Conservation (phyloP, 1,140 invertebrate genomes). For the Aethina tumida region DNA sequence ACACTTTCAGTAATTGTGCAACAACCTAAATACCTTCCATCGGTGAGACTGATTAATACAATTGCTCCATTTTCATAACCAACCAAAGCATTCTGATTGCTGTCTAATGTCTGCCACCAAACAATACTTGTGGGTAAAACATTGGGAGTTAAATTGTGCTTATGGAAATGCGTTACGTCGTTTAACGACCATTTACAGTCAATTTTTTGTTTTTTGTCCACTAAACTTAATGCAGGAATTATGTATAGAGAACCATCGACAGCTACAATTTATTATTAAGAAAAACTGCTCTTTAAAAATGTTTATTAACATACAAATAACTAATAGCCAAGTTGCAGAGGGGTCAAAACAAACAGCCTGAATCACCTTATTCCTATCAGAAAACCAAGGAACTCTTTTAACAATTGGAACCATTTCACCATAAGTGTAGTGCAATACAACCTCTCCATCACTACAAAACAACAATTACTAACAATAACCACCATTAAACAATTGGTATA, state of each 20-base stretch:
- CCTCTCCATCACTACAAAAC: constrained; percentile 29
- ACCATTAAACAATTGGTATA: constrained; percentile 13
- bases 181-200: constrained; percentile 49
- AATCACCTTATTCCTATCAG: constrained; percentile 46
- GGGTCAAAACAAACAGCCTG: constrained; percentile 59
- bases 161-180: constrained; percentile 43
- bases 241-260: constrained; percentile 50
- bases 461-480: constrained; percentile 4
- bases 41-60: constrained; percentile 57
- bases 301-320: constrained; percentile 43
- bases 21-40: constrained; percentile 52
- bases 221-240: constrained; percentile 46
- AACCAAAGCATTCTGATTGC: constrained; percentile 55
- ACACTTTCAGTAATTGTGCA: constrained; percentile 53
- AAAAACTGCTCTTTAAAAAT: constrained; percentile 2
- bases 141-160: constrained; percentile 39
- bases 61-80: constrained; percentile 63
- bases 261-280: constrained; percentile 20
- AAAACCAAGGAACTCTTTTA: constrained; percentile 60
- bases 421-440: constrained; percentile 33
- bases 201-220: constrained; percentile 42
- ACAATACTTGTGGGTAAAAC: constrained; percentile 45
- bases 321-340: constrained; percentile 56
- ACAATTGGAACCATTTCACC: constrained; percentile 39
- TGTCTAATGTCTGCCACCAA: constrained; percentile 62